Evolutionary conservation across 2,888 invertebrate genomes (phyloP).

Genomic region (Amiota minor): DNA sequence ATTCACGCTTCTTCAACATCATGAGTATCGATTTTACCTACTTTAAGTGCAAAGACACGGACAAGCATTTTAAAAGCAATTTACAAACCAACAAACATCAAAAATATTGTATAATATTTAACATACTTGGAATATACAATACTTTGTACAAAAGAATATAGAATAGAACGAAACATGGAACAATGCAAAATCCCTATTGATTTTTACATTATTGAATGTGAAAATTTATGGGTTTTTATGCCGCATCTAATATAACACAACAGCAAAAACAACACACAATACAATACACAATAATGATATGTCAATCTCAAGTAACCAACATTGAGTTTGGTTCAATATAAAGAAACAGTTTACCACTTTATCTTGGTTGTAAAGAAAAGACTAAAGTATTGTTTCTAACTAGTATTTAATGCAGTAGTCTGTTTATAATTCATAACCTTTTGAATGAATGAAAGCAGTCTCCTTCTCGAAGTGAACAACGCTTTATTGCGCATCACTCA

Average conservation of each 20-base stretch:
- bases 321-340: not conserved
- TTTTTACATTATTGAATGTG: conserved; percentile 56
- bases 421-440: conserved; percentile 14
- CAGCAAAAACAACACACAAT: conserved; percentile 10
- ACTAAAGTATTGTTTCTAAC: conserved; percentile 37
- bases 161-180: not conserved
- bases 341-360: not conserved
- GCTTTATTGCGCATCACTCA: not conserved
- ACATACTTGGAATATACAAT: too few relatives aligned
- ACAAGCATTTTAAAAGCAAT: conserved; percentile 23
- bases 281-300: not conserved
- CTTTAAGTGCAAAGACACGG: conserved; percentile 29
- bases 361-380: conserved; percentile 19
- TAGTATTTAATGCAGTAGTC: not conserved
- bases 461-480: not conserved
- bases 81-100: conserved; percentile 13
- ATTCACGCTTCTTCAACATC: not conserved
- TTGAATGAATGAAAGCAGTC: not conserved
- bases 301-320: not conserved
- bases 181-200: conserved; percentile 53
- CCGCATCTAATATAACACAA: conserved; percentile 32
- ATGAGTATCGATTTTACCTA: conserved; percentile 49
- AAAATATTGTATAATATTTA: too few relatives aligned
- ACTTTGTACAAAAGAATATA: too few relatives aligned
- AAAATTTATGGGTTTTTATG: conserved; percentile 66